Conservation (phyloP, 2,888 invertebrate genomes). For the Tethea ocularis region DNA sequence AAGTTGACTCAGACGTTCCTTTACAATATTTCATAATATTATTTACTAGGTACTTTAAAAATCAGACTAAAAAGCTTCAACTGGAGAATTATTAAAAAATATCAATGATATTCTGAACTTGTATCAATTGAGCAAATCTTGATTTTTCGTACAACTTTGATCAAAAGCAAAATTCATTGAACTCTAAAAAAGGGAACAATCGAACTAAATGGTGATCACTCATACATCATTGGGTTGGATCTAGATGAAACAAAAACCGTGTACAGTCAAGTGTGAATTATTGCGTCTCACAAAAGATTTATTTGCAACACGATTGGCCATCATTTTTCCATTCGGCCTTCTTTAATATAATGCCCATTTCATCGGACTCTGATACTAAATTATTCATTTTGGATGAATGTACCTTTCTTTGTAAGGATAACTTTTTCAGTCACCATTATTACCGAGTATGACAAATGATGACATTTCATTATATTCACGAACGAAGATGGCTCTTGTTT, state of each 20-base stretch:
- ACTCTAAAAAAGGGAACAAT: neutral
- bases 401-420: neutral
- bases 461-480: conserved; percentile 7
- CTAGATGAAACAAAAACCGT: neutral
- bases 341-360: conserved; percentile 28
- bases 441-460: neutral
- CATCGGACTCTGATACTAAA: conserved; percentile 20
- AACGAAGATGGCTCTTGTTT: neutral
- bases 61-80: no score
- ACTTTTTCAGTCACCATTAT: conserved; percentile 11
- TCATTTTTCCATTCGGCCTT: conserved; percentile 41
- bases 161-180: no score
- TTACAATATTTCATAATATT: no score
- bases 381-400: conserved; percentile 24
- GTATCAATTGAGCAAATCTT: no score
- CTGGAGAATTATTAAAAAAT: no score
- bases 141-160: no score
- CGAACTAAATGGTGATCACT: no score
- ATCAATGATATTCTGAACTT: no score
- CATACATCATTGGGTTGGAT: neutral
- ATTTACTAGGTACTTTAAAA: no score
- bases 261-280: conserved; percentile 29
- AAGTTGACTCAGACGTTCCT: no score
- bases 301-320: conserved; percentile 44
- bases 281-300: conserved; percentile 45